Percentiles rank a stretch among this genome's conserved stretches.
These are phyloP conservation scores for Scartelaos histophorus DNA, from an alignment of 2,113 vertebrate genomes.

Conservation along the genomic window DNA sequence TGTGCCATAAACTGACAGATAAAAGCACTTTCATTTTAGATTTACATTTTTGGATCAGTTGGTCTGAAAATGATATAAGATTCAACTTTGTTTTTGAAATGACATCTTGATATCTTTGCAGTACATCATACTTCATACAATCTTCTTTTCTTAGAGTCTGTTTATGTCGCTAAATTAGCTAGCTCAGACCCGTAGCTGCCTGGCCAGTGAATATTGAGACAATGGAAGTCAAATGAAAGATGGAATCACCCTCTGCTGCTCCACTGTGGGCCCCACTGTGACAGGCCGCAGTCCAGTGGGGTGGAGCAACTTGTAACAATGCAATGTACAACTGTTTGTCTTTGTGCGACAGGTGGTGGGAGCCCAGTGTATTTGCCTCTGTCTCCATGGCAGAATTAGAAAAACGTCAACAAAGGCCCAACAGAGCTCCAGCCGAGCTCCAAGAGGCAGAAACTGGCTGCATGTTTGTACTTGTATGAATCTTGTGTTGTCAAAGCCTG, in stretches of 20 bases:
- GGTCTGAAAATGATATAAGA: too few species aligned
- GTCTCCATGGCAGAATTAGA: constrained; percentile 70
- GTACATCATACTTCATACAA: too few species aligned
- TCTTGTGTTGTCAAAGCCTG: constrained; percentile 16
- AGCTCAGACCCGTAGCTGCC: too few species aligned
- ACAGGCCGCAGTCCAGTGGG: constrained; percentile 30
- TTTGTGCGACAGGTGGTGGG: constrained; percentile 69
- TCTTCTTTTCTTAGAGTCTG: too few species aligned
- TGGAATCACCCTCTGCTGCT: constrained; percentile 50
- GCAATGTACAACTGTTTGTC: constrained; percentile 68
- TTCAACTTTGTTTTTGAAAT: too few species aligned
- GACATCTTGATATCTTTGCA: too few species aligned
- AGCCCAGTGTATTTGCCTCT: constrained; percentile 57
- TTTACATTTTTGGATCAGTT: too few species aligned
- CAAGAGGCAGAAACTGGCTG: constrained; percentile 14
- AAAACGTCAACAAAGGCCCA: constrained; percentile 30
- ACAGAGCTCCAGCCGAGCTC: constrained; percentile 13
- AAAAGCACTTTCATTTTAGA: too few species aligned
- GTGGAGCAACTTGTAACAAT: constrained; percentile 63
- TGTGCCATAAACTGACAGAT: too few species aligned
- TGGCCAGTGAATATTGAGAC: constrained; percentile 8
- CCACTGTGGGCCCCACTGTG: constrained; percentile 34
- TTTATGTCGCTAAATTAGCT: too few species aligned
- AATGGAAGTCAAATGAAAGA: constrained; percentile 45
- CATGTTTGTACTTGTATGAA: constrained; percentile 30